Conservation (phyloP, 2,888 invertebrate species). For the Lycia hirtaria region DNA sequence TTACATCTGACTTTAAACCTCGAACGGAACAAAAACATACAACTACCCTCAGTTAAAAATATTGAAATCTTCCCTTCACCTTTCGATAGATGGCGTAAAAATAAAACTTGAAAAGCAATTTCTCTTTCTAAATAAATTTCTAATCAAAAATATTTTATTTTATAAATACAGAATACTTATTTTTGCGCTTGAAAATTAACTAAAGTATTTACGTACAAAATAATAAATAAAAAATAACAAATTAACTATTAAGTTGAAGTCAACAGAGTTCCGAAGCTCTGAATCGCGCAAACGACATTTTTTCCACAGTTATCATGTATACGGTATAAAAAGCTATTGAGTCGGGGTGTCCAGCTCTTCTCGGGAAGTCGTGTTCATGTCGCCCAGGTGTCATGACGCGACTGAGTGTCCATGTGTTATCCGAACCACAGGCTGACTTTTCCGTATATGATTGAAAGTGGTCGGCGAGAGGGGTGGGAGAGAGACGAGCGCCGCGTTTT, state of each 20-base stretch:
- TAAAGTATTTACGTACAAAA: no score
- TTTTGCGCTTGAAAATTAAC: no score
- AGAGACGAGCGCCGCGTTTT: constrained; percentile 63
- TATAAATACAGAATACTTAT: not conserved
- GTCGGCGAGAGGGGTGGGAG: constrained; percentile 58
- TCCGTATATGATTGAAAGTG: constrained; percentile 44
- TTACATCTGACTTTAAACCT: not conserved
- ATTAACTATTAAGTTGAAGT: not conserved
- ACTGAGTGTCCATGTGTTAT: constrained; percentile 45
- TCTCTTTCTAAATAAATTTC: not conserved
- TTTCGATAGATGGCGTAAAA: constrained; percentile 12
- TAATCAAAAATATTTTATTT: not conserved
- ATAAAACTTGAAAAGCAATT: not conserved
- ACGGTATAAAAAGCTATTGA: not conserved
- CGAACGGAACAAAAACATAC: not conserved
- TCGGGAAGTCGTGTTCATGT: constrained; percentile 70
- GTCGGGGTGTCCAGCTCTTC: constrained; percentile 71
- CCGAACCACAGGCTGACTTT: constrained; percentile 53
- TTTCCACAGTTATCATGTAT: constrained; percentile 15
- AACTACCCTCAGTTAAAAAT: constrained; percentile 22
- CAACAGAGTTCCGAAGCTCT: constrained; percentile 21
- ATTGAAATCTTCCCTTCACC: not conserved
- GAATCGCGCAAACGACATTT: constrained; percentile 52
- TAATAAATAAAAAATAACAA: no score
- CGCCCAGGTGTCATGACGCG: constrained; percentile 49